These are phyloP conservation scores for Arctopsyche grandis DNA, from an alignment of 1,140 invertebrate species.

Conservation along the genomic window DNA sequence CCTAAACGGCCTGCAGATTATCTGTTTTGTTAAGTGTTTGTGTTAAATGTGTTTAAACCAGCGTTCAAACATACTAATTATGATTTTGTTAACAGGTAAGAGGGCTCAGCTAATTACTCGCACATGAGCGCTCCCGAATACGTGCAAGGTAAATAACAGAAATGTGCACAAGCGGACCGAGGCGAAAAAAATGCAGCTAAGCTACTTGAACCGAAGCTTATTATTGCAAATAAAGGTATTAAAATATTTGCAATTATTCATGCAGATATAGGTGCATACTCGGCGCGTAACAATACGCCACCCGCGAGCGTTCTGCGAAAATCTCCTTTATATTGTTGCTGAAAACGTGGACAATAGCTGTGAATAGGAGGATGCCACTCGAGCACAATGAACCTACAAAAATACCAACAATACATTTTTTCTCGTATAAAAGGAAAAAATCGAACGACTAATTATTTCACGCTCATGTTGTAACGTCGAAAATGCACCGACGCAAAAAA, in stretches of 20 bases:
- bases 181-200: neutral
- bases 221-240: slow-evolving; percentile 35
- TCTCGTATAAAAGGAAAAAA: neutral
- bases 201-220: slow-evolving; percentile 30
- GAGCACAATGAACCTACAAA: neutral
- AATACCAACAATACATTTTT: neutral
- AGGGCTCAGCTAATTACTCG: slow-evolving; percentile 13
- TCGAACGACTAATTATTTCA: slow-evolving; percentile 17
- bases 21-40: neutral
- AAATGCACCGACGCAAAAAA: neutral
- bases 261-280: slow-evolving; percentile 8
- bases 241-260: slow-evolving; percentile 40
- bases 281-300: slow-evolving; percentile 12
- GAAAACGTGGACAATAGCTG: slow-evolving; percentile 16
- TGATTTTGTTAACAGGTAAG: slow-evolving; percentile 20
- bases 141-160: neutral
- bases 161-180: neutral
- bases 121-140: slow-evolving; percentile 15
- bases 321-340: slow-evolving; percentile 11
- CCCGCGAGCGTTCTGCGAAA: slow-evolving; percentile 23
- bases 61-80: slow-evolving; percentile 28
- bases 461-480: slow-evolving; percentile 4
- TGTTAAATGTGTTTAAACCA: slow-evolving; percentile 20
- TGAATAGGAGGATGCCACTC: neutral
- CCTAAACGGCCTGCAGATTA: neutral